Evolutionary conservation across 2,888 invertebrate genomes (phyloP).

Genomic region (Patella pellucida): DNA sequence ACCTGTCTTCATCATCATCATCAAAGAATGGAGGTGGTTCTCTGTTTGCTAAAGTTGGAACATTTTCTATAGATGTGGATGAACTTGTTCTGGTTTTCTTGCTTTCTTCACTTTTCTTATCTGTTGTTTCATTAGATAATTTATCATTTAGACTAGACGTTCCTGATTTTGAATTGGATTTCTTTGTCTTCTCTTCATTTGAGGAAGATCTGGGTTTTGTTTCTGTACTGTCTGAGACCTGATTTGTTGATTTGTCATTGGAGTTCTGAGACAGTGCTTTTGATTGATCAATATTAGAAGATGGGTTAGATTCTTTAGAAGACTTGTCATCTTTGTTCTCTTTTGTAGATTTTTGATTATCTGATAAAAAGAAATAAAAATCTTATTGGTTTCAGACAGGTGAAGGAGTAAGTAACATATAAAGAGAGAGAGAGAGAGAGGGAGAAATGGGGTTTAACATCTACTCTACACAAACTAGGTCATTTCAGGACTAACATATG

Average conservation of each 20-base stretch:
- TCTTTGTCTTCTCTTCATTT: neutral
- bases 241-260: neutral
- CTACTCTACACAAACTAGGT: too few species aligned
- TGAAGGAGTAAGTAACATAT: too few species aligned
- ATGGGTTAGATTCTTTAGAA: conserved; percentile 4
- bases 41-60: conserved; percentile 24
- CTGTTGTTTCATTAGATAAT: neutral
- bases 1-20: conserved; percentile 39
- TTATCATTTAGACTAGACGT: neutral
- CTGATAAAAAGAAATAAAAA: too few species aligned
- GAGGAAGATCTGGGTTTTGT: neutral
- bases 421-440: too few species aligned
- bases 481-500: too few species aligned
- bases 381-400: too few species aligned
- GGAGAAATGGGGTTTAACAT: too few species aligned
- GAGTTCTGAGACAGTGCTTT: neutral
- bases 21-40: conserved; percentile 40
- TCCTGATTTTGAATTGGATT: neutral
- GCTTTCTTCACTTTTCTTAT: conserved; percentile 11
- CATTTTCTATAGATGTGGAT: conserved; percentile 7
- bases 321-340: too few species aligned
- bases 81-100: neutral
- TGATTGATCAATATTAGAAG: conserved; percentile 1
- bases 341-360: too few species aligned
- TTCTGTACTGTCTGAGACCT: neutral